These are phyloP conservation scores for Epinephelus awoara DNA, from an alignment of 2,797 vertebrate genomes.

Conservation along the genomic window DNA sequence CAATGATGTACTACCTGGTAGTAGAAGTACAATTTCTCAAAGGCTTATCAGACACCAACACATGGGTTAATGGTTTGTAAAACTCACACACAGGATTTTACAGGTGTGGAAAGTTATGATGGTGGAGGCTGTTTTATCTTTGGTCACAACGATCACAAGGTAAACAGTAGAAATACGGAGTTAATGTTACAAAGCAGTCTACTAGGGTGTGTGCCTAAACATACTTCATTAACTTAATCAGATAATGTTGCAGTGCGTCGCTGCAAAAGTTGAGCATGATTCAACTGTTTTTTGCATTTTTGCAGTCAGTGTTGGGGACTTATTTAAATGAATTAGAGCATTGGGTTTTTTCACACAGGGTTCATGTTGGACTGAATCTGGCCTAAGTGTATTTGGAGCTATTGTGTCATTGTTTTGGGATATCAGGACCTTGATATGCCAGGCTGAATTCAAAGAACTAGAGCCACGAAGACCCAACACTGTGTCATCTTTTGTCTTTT, in stretches of 20 bases:
- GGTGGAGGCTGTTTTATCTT: not conserved
- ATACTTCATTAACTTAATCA: not conserved
- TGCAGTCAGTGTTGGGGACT: not conserved
- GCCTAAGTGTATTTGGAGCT: constrained; percentile 4
- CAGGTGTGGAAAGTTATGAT: not conserved
- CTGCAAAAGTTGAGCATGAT: not conserved
- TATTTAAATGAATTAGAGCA: constrained; percentile 16
- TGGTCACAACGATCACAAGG: not conserved
- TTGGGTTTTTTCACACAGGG: not conserved
- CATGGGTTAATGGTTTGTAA: no score
- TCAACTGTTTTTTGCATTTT: not conserved
- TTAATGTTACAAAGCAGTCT: not conserved
- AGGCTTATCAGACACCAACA: no score
- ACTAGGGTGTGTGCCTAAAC: not conserved
- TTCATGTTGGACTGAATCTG: constrained; percentile 17
- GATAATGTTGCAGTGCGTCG: not conserved
- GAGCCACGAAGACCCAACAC: not conserved
- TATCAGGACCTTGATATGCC: constrained; percentile 22
- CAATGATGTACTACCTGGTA: not conserved
- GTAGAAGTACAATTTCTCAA: not conserved
- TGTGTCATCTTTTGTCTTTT: not conserved
- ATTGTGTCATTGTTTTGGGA: constrained; percentile 25
- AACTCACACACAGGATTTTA: no score
- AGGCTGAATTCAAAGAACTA: constrained; percentile 33
- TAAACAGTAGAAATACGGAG: not conserved